These are phyloP conservation scores for Hirudinaria manillensis DNA, from an alignment of 2,888 invertebrate species.

Conservation along the genomic window DNA sequence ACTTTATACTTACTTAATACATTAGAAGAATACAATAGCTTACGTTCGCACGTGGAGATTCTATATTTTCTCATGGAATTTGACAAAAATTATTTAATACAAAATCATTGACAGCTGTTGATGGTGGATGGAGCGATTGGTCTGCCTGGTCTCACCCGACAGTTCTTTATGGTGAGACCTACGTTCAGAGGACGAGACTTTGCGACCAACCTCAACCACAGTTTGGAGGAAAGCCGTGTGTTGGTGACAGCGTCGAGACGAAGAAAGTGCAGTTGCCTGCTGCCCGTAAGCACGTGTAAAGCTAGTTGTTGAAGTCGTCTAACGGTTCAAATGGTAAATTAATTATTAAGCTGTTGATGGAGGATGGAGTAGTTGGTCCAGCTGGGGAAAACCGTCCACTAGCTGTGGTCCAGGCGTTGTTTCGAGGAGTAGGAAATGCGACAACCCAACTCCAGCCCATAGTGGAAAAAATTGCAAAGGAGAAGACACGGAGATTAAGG, in stretches of 20 bases:
- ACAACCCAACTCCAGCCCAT: slow-evolving; percentile 30
- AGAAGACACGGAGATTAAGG: slow-evolving; percentile 13
- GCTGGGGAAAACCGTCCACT: slow-evolving; percentile 35
- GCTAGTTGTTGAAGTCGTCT: background rate
- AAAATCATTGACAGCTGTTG: slow-evolving; percentile 27
- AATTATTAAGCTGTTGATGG: slow-evolving; percentile 33
- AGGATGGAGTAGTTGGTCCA: slow-evolving; percentile 37
- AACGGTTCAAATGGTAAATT: background rate
- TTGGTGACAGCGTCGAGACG: slow-evolving; percentile 43
- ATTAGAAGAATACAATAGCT: no score
- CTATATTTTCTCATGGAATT: no score
- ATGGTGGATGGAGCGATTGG: slow-evolving; percentile 38
- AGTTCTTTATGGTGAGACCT: slow-evolving; percentile 45
- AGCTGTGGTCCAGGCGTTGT: slow-evolving; percentile 35
- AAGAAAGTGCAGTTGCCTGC: slow-evolving; percentile 42
- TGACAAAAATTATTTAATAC: background rate
- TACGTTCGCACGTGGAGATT: no score
- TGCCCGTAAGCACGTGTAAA: slow-evolving; percentile 18
- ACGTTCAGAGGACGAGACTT: slow-evolving; percentile 42
- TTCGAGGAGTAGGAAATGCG: slow-evolving; percentile 32
- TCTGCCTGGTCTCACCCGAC: slow-evolving; percentile 42
- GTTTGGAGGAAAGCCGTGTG: slow-evolving; percentile 48
- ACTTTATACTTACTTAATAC: no score
- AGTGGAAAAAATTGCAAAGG: slow-evolving; percentile 30
- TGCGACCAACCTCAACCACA: slow-evolving; percentile 50